A percentile compares a stretch with the other conserved stretches of the same genome.
Evolutionary conservation across 2,888 invertebrate species (phyloP).

Genomic region (Trichogramma dendrolimi): DNA sequence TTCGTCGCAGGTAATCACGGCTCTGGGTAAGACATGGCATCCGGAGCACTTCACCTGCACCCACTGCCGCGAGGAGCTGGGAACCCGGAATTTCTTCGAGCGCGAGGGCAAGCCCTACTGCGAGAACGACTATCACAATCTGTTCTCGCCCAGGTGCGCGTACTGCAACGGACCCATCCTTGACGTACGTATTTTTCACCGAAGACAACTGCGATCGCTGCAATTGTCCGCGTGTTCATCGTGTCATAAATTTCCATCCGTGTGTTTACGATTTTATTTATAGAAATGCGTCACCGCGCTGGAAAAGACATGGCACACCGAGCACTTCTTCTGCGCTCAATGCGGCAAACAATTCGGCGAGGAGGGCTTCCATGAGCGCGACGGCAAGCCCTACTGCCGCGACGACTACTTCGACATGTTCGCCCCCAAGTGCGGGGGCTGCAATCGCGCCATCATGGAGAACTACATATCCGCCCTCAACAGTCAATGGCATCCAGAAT

Average conservation of each 20-base stretch:
- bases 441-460: conserved; percentile 92
- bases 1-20: conserved; percentile 75
- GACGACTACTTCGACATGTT: conserved; percentile 97
- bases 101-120: conserved; percentile 95
- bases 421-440: conserved; percentile 96
- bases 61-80: conserved; percentile 94
- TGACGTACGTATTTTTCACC: conserved; percentile 68
- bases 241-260: not conserved
- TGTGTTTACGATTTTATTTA: conserved; percentile 44
- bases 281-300: conserved; percentile 98
- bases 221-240: not conserved
- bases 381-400: conserved; percentile 93
- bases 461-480: conserved; percentile 97
- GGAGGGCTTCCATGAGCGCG: conserved; percentile 95
- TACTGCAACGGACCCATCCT: conserved; percentile 98
- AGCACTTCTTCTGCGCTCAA: conserved; percentile 97
- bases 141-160: conserved; percentile 97
- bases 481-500: conserved; percentile 97
- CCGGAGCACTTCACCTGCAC: conserved; percentile 98
- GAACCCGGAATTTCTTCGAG: conserved; percentile 98
- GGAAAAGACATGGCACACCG: conserved; percentile 98
- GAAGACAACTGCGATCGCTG: conserved; percentile 14
- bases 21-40: conserved; percentile 97
- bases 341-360: conserved; percentile 97
- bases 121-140: conserved; percentile 96